Evolutionary conservation across 2,888 invertebrate species (phyloP).

Genomic region (Aphodius sticticus): DNA sequence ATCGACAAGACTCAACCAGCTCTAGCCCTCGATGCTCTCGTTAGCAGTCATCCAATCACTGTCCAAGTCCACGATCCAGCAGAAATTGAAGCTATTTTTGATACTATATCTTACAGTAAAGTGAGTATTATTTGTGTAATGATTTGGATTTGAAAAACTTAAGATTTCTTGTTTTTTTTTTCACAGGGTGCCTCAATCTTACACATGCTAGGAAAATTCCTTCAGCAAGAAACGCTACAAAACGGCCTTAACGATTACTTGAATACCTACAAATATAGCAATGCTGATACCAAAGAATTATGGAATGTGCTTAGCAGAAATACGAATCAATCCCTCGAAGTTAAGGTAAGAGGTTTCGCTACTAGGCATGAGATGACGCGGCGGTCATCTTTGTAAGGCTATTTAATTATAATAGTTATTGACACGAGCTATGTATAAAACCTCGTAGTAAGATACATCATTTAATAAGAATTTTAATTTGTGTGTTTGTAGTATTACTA

Average conservation of each 20-base stretch:
- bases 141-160: neutral
- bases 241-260: slow-evolving; percentile 74
- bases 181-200: slow-evolving; percentile 73
- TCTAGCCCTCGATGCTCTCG: slow-evolving; percentile 72
- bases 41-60: slow-evolving; percentile 77
- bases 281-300: slow-evolving; percentile 81
- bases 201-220: slow-evolving; percentile 74
- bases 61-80: slow-evolving; percentile 72
- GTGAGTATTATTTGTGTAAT: slow-evolving; percentile 52
- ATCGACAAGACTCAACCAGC: slow-evolving; percentile 74
- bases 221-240: slow-evolving; percentile 70
- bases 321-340: slow-evolving; percentile 68
- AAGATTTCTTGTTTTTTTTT: neutral
- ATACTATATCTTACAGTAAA: slow-evolving; percentile 79
- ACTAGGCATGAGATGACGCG: neutral
- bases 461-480: neutral
- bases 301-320: slow-evolving; percentile 78
- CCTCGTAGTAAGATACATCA: neutral
- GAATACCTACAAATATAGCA: slow-evolving; percentile 71
- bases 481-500: neutral
- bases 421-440: too few relatives aligned
- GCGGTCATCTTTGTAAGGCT: neutral
- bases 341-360: slow-evolving; percentile 62
- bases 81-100: slow-evolving; percentile 78
- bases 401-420: neutral